Base-by-base conservation (phyloP, 1,140 invertebrate species). In the Pseudomyrmex flavicornis region DNA sequence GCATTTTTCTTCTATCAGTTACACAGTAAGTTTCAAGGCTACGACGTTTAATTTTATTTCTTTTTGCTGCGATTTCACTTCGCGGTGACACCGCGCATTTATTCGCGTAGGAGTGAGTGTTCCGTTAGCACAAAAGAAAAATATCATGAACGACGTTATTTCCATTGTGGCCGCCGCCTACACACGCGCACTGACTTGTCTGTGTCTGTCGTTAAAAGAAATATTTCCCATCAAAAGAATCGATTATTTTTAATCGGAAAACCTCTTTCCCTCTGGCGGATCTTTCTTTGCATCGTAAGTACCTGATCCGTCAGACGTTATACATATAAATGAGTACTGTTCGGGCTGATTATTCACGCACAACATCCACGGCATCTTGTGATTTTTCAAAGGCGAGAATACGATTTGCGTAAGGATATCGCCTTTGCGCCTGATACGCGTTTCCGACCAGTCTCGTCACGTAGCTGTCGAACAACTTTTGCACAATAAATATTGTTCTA, bases 401-500 rank as follows among this genome's bases (percentile, higher is more conserved):
- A 35, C 5, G 35, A 35, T 7, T 35, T 35, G 35, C 35, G 5
- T 35, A 35, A 22, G 20, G 20, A 35, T 35, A n/a, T 17, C 9
- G 70, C 26, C 66, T 7, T 50, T 15, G n/a, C 44, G 8, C 22
- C 44, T 20, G 35, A 22, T 20, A 85, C 46, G 59, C 26, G 54
- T 72, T 86, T 84, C 85, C 52, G 15, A 12, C 17, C 10, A 7
- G 13, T 61, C 56, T 74, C 9, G 50, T 82, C 58, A 52, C 58
- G 26, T 59, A 50, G 54, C 50, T 77, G 22, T 56, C 35, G 17
- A 8, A 44, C 20, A 66, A 76, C 80, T 82, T 72, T 73, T 26
- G 46, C 54, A 87, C 85, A 85, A 87, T 87, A 82, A 85, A 87
- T 87, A 85, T 85, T 82, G 85, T 82, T 74, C 50, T 70, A 76